Conservation (phyloP, 2,797 vertebrate species). For the Bryconaethiops microstoma region DNA sequence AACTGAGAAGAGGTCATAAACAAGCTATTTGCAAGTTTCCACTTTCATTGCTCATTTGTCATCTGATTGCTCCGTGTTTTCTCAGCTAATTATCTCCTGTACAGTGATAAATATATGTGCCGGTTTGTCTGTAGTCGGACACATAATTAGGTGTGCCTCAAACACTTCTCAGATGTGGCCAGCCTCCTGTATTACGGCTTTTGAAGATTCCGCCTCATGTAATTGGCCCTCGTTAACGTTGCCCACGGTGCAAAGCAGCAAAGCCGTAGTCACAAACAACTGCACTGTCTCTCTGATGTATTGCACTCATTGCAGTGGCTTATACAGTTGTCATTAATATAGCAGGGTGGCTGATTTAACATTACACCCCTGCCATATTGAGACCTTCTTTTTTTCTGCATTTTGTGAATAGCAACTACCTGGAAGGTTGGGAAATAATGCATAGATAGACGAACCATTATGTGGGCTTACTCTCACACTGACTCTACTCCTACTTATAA, state of each 20-base stretch:
- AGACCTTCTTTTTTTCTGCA: slow-evolving; percentile 22
- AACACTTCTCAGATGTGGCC: slow-evolving; percentile 50
- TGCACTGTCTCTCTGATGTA: slow-evolving; percentile 25
- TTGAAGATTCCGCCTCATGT: slow-evolving; percentile 45
- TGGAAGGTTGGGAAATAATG: background rate
- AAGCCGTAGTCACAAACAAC: slow-evolving; percentile 30
- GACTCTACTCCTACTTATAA: background rate
- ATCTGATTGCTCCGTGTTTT: slow-evolving; percentile 64
- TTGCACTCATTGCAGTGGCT: slow-evolving; percentile 34
- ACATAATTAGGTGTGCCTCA: slow-evolving; percentile 65
- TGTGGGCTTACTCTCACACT: background rate
- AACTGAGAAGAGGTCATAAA: slow-evolving; percentile 58
- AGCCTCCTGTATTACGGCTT: slow-evolving; percentile 50
- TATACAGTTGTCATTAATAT: slow-evolving; percentile 34
- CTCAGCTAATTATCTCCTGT: slow-evolving; percentile 71
- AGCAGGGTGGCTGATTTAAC: slow-evolving; percentile 5
- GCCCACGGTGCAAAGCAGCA: slow-evolving; percentile 25
- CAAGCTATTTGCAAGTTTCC: slow-evolving; percentile 61
- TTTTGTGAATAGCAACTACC: slow-evolving; percentile 1
- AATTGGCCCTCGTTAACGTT: slow-evolving; percentile 43
- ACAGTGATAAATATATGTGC: slow-evolving; percentile 67
- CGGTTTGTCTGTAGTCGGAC: slow-evolving; percentile 56
- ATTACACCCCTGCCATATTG: background rate
- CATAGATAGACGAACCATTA: background rate
- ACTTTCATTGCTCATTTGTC: slow-evolving; percentile 62